Evolutionary conservation across 2,797 vertebrate genomes (phyloP).

Genomic region (Melanotaenia boesemani): DNA sequence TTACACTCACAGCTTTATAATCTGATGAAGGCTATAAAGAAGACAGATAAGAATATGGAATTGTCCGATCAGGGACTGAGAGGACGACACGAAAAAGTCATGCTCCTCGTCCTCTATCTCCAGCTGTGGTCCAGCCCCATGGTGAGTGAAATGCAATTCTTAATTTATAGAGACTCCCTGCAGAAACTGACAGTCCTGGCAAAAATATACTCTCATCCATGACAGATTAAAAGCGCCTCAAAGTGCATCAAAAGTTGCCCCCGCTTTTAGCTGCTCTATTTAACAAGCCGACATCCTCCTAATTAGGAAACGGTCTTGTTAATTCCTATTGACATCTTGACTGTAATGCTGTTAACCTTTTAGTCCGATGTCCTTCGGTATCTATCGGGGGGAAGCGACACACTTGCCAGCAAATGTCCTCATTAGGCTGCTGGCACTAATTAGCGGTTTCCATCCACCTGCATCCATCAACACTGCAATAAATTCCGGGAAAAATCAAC

Average conservation of each 20-base stretch:
- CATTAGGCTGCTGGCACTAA: conserved; percentile 45
- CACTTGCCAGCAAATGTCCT: conserved; percentile 26
- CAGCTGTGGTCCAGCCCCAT: conserved; percentile 54
- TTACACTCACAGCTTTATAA: conserved; percentile 11
- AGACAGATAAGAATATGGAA: conserved; percentile 32
- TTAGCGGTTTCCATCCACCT: conserved; percentile 33
- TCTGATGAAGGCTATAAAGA: conserved; percentile 17
- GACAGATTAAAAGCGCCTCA: neutral
- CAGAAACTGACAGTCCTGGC: neutral
- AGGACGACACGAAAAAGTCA: conserved; percentile 41
- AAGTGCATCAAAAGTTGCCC: conserved; percentile 46
- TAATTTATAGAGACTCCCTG: neutral
- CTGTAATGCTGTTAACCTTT: conserved; percentile 10
- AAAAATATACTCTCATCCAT: neutral
- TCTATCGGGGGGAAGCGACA: conserved; percentile 8
- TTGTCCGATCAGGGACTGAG: conserved; percentile 17
- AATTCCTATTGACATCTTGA: conserved; percentile 13
- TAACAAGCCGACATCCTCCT: neutral
- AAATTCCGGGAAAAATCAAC: conserved; percentile 15
- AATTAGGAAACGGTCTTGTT: conserved; percentile 5
- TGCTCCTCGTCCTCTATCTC: conserved; percentile 61
- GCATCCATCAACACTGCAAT: conserved; percentile 21
- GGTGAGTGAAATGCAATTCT: conserved; percentile 55
- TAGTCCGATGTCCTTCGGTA: neutral
- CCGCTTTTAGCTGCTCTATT: neutral